These are phyloP conservation scores for Gari tellinella DNA, from an alignment of 2,888 invertebrate genomes.

Conservation along the genomic window DNA sequence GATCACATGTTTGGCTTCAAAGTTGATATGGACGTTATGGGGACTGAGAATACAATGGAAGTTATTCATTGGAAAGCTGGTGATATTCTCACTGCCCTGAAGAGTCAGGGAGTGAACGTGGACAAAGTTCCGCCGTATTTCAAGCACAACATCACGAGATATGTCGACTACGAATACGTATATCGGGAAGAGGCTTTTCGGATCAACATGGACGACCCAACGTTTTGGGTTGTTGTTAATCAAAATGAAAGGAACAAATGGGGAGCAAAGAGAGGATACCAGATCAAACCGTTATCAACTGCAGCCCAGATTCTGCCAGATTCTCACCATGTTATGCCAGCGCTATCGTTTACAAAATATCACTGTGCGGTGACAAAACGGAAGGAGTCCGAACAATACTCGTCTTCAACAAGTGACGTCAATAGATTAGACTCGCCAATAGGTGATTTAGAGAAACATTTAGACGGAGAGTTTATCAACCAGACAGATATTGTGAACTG, in stretches of 20 bases:
- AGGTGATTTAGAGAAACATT: slow-evolving; percentile 58
- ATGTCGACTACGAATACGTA: slow-evolving; percentile 61
- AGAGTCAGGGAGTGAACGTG: slow-evolving; percentile 38
- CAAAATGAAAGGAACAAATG: slow-evolving; percentile 62
- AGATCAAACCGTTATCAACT: slow-evolving; percentile 59
- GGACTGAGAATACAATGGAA: slow-evolving; percentile 62
- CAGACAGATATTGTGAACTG: slow-evolving; percentile 67
- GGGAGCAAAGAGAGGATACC: slow-evolving; percentile 63
- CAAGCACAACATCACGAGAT: slow-evolving; percentile 62
- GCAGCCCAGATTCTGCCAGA: slow-evolving; percentile 60
- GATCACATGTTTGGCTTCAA: slow-evolving; percentile 72
- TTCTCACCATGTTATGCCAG: slow-evolving; percentile 54
- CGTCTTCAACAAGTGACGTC: slow-evolving; percentile 51
- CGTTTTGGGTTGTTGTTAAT: slow-evolving; percentile 66
- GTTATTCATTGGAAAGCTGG: slow-evolving; percentile 66
- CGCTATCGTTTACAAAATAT: slow-evolving; percentile 65
- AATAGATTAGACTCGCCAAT: slow-evolving; percentile 54
- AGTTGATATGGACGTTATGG: slow-evolving; percentile 68
- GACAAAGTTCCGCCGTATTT: slow-evolving; percentile 55
- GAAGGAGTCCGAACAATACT: slow-evolving; percentile 61
- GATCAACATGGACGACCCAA: slow-evolving; percentile 55
- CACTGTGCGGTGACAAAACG: slow-evolving; percentile 63
- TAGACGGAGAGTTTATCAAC: slow-evolving; percentile 61
- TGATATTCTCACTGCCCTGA: slow-evolving; percentile 52
- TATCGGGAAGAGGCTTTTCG: slow-evolving; percentile 55